Evolutionary conservation across 2,113 vertebrate genomes (phyloP).

Genomic region (Psettodes erumei): DNA sequence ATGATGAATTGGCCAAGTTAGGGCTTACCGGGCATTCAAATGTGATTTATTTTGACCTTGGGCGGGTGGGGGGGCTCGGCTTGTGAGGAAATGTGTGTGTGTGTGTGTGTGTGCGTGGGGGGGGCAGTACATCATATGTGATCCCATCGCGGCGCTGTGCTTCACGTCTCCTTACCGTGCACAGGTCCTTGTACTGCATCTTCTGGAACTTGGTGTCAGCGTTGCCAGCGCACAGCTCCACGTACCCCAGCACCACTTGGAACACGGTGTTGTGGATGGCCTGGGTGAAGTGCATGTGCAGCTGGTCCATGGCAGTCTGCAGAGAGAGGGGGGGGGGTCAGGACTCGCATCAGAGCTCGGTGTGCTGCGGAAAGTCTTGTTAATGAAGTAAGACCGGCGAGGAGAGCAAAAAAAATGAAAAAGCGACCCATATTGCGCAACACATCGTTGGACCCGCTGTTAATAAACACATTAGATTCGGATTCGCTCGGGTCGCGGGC

Average conservation of each 20-base stretch:
- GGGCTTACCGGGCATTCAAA: slow-evolving; percentile 49
- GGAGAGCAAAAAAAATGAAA: slow-evolving; percentile 1
- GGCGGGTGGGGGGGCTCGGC: not conserved
- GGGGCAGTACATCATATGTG: not conserved
- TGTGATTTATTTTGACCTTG: slow-evolving; percentile 44
- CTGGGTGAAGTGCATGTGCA: slow-evolving; percentile 99
- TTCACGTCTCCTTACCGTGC: slow-evolving; percentile 88
- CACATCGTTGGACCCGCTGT: no score
- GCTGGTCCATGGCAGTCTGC: slow-evolving; percentile 98
- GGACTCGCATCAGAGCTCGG: not conserved
- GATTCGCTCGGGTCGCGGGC: no score
- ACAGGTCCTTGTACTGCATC: slow-evolving; percentile 97
- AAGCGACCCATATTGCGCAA: no score
- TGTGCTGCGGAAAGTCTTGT: not conserved
- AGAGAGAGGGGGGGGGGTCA: no score
- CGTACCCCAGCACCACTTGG: slow-evolving; percentile 98
- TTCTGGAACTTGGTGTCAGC: slow-evolving; percentile 99
- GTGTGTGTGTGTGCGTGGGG: no score
- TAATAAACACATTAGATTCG: no score
- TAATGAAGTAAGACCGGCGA: not conserved
- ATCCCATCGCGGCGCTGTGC: not conserved
- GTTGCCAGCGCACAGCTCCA: slow-evolving; percentile 96
- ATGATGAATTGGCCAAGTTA: slow-evolving; percentile 38
- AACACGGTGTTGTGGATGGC: slow-evolving; percentile 99
- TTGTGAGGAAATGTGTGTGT: no score